Conservation (phyloP, 2,113 vertebrate species). For the Oreochromis aureus region DNA sequence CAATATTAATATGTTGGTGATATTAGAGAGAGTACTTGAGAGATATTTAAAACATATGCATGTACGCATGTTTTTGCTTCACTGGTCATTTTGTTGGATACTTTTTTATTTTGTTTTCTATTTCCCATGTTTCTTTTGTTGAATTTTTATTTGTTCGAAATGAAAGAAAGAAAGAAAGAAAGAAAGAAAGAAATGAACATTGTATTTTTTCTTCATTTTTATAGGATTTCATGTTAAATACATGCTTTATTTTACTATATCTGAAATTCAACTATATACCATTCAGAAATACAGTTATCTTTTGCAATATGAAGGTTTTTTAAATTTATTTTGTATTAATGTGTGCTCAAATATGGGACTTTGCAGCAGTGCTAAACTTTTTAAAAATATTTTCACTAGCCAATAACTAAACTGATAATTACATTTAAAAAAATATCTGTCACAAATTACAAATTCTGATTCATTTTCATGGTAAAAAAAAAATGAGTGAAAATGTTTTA, state of each 20-base stretch:
- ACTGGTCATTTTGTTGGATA: background rate
- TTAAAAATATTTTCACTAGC: background rate
- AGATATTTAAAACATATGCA: no score
- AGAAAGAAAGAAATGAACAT: background rate
- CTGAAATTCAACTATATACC: background rate
- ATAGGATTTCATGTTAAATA: background rate
- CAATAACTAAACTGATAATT: background rate
- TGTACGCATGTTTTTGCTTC: background rate
- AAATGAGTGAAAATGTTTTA: background rate
- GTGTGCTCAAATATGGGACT: background rate
- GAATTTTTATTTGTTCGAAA: background rate
- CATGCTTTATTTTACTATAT: background rate
- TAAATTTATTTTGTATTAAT: background rate
- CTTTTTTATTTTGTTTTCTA: background rate
- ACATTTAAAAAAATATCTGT: accelerated
- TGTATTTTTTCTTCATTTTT: background rate
- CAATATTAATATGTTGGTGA: background rate
- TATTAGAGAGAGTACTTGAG: no score
- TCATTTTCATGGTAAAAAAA: background rate
- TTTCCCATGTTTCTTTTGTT: background rate
- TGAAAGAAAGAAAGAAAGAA: background rate
- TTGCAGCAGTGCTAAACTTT: background rate
- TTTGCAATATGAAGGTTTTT: background rate
- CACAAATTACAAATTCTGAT: background rate
- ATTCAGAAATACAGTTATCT: background rate